phyloP scores from a whole-genome alignment of 2,888 invertebrate species.

The Chromoteleia sp. region DNA sequence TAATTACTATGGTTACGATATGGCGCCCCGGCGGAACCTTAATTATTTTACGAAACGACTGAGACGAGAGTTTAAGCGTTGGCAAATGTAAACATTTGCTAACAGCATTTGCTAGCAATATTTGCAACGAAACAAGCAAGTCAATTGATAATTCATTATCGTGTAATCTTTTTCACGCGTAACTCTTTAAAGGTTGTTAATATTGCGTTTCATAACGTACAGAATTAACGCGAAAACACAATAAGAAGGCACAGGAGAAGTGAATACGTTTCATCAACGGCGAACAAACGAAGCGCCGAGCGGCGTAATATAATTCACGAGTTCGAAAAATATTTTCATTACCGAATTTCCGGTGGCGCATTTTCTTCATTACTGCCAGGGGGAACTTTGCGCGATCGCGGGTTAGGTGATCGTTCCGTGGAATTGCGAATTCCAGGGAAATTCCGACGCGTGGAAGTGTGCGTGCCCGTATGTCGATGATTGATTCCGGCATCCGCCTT shows the following conservation, averaged over 20 bases:
- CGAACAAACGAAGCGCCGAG: conserved; percentile 20
- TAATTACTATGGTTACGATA: too few species aligned
- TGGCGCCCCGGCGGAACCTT: too few species aligned
- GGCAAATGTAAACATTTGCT: too few species aligned
- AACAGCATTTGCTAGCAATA: too few species aligned
- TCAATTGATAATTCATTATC: too few species aligned
- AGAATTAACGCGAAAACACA: neutral
- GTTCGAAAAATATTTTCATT: conserved; percentile 52
- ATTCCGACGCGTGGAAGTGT: conserved; percentile 50
- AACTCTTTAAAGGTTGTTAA: too few species aligned
- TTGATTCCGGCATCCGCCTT: conserved; percentile 50
- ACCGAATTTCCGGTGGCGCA: conserved; percentile 38
- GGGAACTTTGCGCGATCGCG: conserved; percentile 25
- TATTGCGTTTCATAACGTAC: too few species aligned
- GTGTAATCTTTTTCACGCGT: too few species aligned
- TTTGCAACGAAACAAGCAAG: too few species aligned
- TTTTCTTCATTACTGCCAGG: conserved; percentile 48
- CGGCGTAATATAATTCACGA: conserved; percentile 14
- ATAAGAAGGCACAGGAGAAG: neutral
- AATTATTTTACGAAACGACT: too few species aligned
- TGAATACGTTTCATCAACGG: conserved; percentile 2
- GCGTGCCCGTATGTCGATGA: conserved; percentile 52
- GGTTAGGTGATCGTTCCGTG: conserved; percentile 31
- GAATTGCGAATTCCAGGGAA: conserved; percentile 60
- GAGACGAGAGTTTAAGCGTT: too few species aligned